Base-by-base conservation (phyloP, 2,888 invertebrate genomes). In the Acronicta psi region DNA sequence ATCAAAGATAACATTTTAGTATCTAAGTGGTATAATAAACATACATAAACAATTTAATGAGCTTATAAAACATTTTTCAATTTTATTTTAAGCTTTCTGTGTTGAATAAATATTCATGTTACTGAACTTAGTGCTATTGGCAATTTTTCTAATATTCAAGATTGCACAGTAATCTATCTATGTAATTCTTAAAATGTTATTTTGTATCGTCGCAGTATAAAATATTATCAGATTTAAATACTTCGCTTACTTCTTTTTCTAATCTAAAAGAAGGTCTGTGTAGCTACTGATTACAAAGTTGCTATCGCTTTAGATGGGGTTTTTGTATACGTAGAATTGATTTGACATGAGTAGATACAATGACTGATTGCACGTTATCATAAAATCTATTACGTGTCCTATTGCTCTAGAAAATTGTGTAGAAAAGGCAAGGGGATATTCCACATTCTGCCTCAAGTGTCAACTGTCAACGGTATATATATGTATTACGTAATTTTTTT, bases 41-140 rank as follows among this genome's bases (percentile, higher is more conserved):
- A 23, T 23, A 23, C 6, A 10, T 2, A 7, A 23, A 29, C 1
- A 10, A 10, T 10, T 1, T 29, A 10, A 10, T 20, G 10, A 29
- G 25, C 4, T 1, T 29, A 29, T 4, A 9, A 29, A 29, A 3
- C 0, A 10, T 29, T 10, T 29, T 29, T 29, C 10, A 1, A 29
- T 10, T 29, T 29, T 10, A 29, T 29, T 29, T 10, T 10, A 2
- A 1, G 25, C 1, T 29, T 29, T 25, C 14, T 41, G 23, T 45
- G 36, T 23, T 45, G 41, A 43, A 40, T 51, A 45, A 36, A 59
- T 14, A 59, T 45, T 37, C n/a, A 17, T 59, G 53, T 65, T 17
- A 52, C 9, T 59, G 52, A 53, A 49, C 59, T 40, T 0, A 13
- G n/a, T 2, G 31, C 14, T 13, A 9, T 47, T 65, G 59, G 66